Evolutionary conservation across 1,140 invertebrate genomes (phyloP).

Genomic region (Reticulitermes speratus): DNA sequence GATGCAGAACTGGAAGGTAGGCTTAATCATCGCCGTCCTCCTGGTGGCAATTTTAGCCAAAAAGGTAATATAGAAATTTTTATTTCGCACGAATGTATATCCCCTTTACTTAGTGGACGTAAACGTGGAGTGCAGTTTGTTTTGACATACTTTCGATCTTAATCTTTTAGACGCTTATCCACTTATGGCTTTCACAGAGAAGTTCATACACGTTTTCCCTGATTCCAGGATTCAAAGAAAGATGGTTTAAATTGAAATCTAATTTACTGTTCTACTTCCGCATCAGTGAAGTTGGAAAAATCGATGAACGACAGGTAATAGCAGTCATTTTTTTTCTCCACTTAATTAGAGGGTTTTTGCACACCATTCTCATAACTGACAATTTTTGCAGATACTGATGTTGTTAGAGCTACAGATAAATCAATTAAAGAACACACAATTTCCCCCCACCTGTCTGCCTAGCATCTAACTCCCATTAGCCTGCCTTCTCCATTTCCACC

Average conservation of each 20-base stretch:
- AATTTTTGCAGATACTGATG: no score
- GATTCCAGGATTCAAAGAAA: slow-evolving; percentile 61
- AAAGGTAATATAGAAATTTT: slow-evolving; percentile 28
- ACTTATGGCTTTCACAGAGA: background rate
- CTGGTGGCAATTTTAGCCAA: slow-evolving; percentile 40
- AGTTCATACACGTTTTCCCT: background rate
- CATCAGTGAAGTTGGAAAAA: slow-evolving; percentile 65
- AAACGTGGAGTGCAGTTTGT: background rate
- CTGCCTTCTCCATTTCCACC: no score
- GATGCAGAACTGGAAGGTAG: slow-evolving; percentile 25
- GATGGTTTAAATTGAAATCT: slow-evolving; percentile 68
- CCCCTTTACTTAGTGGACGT: background rate
- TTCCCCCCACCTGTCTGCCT: no score
- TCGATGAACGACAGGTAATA: slow-evolving; percentile 56
- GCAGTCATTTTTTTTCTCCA: no score
- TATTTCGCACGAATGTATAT: background rate
- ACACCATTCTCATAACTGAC: no score
- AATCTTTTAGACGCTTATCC: background rate
- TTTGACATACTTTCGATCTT: background rate
- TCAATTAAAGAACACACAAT: no score
- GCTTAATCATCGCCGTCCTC: slow-evolving; percentile 31
- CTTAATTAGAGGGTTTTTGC: no score
- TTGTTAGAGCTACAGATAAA: no score
- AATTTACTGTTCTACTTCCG: slow-evolving; percentile 74
- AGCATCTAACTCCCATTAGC: no score